Base-by-base conservation (phyloP, 1,140 invertebrate genomes). In the Macrocentrus cingulum region DNA sequence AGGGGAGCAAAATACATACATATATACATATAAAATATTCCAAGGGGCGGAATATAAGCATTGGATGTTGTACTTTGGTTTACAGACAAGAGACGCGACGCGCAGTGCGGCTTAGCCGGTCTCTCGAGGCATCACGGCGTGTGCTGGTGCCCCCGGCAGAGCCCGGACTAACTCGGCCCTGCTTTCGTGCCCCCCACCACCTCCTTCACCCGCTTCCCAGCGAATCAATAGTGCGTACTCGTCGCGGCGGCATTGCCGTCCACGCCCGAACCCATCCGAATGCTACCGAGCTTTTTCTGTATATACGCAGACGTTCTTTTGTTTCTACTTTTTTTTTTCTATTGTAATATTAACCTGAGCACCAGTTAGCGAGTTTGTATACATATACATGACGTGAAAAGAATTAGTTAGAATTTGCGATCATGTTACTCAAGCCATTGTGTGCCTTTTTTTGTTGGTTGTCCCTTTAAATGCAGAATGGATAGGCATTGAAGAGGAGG, bases 211-310 rank as follows among this genome's bases (percentile, higher is more conserved):
- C 63, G 63, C 65, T 68, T 65, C 68, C 69, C 65, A 73, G 72
- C 74, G 73, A 75, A 76, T 75, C 74, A 75, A 76, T 75, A 75
- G 74, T 75, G 74, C 74, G 73, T 74, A 73, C 52, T 57, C 63
- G 70, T 66, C 67, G 65, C 65, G 71, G 68, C 68, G 68, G 54
- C 56, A 48, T 48, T 56, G 29, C 50, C 70, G 71, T 69, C 55
- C 49, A 65, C 66, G 62, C 57, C 70, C 72, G 74, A 75, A 66
- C 58, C 59, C 20, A 37, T 65, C 52, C 71, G 72, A 69, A 65
- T 51, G 60, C 29, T 46, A 51, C 60, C 69, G 69, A 68, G 6
- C 8, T 37, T 7, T 15, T 19, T 13, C 49, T 37, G n/a, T 32
- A 6, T 39, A n/a, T 39, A n/a, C 6, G 2, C n/a, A n/a, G n/a